phyloP scores from a whole-genome alignment of 2,797 vertebrate species.

The Siniperca undulata region DNA sequence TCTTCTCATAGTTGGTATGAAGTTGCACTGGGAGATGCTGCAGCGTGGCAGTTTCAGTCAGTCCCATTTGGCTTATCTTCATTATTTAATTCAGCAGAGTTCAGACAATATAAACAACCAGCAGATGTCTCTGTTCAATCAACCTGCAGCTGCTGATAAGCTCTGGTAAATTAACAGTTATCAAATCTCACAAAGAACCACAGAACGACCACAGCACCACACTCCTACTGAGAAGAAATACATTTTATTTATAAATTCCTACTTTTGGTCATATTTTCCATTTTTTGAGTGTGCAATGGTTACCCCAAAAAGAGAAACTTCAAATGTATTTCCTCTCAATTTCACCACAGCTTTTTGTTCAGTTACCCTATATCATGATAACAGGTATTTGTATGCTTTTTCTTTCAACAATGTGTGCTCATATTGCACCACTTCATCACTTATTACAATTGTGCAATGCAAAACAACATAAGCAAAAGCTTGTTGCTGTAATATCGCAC shows the following conservation, averaged over 20 bases:
- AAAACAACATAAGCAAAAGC: not conserved
- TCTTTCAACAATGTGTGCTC: too few relatives aligned
- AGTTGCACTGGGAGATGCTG: conserved; percentile 12
- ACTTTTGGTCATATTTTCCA: conserved; percentile 7
- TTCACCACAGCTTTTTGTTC: conserved; percentile 35
- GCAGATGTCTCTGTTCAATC: conserved; percentile 72
- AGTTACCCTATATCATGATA: not conserved
- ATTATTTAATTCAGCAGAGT: conserved; percentile 25
- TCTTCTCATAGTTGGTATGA: not conserved
- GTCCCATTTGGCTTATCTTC: conserved; percentile 28
- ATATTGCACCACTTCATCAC: too few relatives aligned
- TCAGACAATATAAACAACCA: conserved; percentile 53
- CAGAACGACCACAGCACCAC: not conserved
- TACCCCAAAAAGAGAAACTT: conserved; percentile 8
- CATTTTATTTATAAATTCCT: not conserved
- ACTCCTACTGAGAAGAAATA: conserved; percentile 12
- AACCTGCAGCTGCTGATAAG: conserved; percentile 24
- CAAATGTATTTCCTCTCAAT: conserved; percentile 13
- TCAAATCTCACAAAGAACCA: conserved; percentile 8
- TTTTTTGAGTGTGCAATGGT: not conserved
- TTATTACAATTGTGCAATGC: not conserved
- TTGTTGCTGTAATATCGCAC: not conserved
- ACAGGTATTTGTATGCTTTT: conserved; percentile 17
- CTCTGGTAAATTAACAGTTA: conserved; percentile 10
- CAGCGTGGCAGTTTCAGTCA: conserved; percentile 28